Evolutionary conservation across 2,888 invertebrate genomes (phyloP).

Genomic region (Philopedon plagiatum): DNA sequence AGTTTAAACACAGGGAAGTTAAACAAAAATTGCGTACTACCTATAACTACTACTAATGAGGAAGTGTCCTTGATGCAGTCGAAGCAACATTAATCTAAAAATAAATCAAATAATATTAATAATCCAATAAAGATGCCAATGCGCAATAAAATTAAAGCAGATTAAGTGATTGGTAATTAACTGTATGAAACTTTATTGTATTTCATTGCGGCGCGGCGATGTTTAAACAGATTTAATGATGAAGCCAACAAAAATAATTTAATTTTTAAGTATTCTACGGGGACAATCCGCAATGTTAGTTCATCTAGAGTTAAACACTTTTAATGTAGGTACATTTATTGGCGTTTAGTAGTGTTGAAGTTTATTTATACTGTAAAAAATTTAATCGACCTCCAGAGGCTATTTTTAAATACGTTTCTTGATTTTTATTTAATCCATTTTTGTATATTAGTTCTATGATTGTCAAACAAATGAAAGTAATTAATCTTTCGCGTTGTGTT

Average conservation of each 20-base stretch:
- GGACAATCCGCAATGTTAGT: too few species aligned
- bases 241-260: not conserved
- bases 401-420: too few species aligned
- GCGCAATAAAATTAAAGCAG: slow-evolving; percentile 3
- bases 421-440: too few species aligned
- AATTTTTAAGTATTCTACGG: not conserved
- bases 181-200: not conserved
- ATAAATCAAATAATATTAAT: slow-evolving; percentile 17
- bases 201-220: not conserved
- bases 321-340: too few species aligned
- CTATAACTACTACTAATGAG: not conserved
- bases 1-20: not conserved
- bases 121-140: slow-evolving; percentile 7
- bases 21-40: not conserved
- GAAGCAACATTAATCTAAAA: slow-evolving; percentile 12
- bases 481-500: too few species aligned
- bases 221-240: not conserved
- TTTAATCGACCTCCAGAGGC: too few species aligned
- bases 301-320: too few species aligned
- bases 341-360: too few species aligned
- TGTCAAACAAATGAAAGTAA: too few species aligned
- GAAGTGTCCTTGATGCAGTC: slow-evolving; percentile 9
- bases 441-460: too few species aligned
- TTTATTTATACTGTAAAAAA: too few species aligned
- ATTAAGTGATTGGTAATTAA: not conserved